phyloP scores from a whole-genome alignment of 2,888 invertebrate genomes.

The Plagodis dolabraria region DNA sequence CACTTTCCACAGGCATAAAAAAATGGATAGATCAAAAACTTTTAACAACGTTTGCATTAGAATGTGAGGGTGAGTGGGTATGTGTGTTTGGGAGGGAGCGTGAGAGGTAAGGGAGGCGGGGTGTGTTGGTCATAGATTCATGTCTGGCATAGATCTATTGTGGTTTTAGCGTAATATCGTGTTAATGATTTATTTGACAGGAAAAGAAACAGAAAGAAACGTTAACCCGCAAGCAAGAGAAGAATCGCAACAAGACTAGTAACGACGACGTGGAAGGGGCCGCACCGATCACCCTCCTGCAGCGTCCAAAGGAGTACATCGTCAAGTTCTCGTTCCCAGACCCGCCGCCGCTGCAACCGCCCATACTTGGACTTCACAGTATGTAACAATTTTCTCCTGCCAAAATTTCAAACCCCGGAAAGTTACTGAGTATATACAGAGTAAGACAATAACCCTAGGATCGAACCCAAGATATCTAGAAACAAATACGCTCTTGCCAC shows the following conservation, averaged over 20 bases:
- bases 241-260: constrained; percentile 92
- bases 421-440: too few relatives aligned
- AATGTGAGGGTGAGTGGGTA: too few relatives aligned
- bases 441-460: too few relatives aligned
- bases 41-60: too few relatives aligned
- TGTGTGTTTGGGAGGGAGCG: too few relatives aligned
- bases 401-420: too few relatives aligned
- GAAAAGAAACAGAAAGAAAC: constrained; percentile 97
- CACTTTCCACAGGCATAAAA: too few relatives aligned
- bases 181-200: constrained; percentile 48
- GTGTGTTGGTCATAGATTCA: too few relatives aligned
- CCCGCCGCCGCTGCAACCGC: constrained; percentile 98
- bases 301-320: constrained; percentile 96
- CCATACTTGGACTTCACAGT: constrained; percentile 97
- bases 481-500: too few relatives aligned
- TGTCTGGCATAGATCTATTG: neutral
- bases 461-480: too few relatives aligned
- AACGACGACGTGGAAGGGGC: constrained; percentile 89
- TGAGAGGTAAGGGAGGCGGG: too few relatives aligned
- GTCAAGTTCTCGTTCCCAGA: constrained; percentile 99
- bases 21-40: too few relatives aligned
- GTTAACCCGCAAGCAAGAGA: constrained; percentile 96
- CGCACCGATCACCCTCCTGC: constrained; percentile 88
- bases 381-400: constrained; percentile 50
- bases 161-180: neutral